Evolutionary conservation across 1,140 invertebrate genomes (phyloP).

Genomic region (Forficula auricularia): DNA sequence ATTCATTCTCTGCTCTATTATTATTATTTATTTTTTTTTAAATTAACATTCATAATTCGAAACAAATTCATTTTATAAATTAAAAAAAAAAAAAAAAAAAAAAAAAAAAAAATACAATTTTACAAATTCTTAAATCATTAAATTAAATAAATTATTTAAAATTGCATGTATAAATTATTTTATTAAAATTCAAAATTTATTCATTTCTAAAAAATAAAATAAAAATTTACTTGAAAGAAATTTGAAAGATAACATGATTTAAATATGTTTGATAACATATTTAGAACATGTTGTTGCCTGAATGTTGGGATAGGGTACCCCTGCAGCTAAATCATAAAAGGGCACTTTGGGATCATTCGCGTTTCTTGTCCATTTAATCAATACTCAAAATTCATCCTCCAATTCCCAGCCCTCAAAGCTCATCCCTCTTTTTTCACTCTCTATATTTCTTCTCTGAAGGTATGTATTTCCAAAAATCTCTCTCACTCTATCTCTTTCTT

Average conservation of each 20-base stretch:
- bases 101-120: too few relatives aligned
- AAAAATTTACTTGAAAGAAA: too few relatives aligned
- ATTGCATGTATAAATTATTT: background rate
- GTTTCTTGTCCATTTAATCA: constrained; percentile 8
- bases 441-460: too few relatives aligned
- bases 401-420: too few relatives aligned
- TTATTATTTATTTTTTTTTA: constrained; percentile 25
- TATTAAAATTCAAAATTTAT: too few relatives aligned
- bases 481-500: too few relatives aligned
- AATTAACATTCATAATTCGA: constrained; percentile 5
- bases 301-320: constrained; percentile 96
- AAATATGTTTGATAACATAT: too few relatives aligned
- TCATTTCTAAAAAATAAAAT: too few relatives aligned
- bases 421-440: too few relatives aligned
- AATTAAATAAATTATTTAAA: background rate
- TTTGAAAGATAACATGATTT: too few relatives aligned
- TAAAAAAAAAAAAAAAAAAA: constrained; percentile 6
- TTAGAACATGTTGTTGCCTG: constrained; percentile 44
- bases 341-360: constrained; percentile 7
- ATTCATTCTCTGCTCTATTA: constrained; percentile 15
- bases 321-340: constrained; percentile 36
- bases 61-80: background rate
- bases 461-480: too few relatives aligned
- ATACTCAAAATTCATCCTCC: background rate
- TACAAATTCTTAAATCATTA: too few relatives aligned